Evolutionary conservation across 2,797 vertebrate genomes (phyloP), one percentile per base, ranked within the genome.

Genomic region (Pangasius mekongensis): DNA sequence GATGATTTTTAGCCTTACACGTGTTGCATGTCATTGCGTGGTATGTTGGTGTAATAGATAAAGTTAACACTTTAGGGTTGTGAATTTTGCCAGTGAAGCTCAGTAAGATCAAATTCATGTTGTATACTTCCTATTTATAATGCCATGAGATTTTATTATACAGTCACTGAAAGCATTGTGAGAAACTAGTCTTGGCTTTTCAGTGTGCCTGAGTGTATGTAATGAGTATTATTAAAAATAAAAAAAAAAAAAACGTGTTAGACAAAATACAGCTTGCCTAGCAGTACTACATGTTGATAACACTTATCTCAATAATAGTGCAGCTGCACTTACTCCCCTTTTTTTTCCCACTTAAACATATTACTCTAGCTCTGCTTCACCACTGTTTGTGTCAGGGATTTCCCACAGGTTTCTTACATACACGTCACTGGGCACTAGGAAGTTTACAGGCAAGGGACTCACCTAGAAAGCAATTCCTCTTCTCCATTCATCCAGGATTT

Each of bases 391-490:
- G 8, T 69, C 54, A 33, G 47, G 67, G 80, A 76, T 87, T 91
- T 87, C 60, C 71, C 85, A 43, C 60, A 58, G 24, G 66, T 84
- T 80, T 85, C 69, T 14, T 20, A n/a, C 78, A 36, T n/a, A 27
- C 30, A 16, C 64, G 4, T 87, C 89, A 87, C 39, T n/a, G 33
- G 83, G 39, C 58, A 36, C 78, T 58, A 84, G 39, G 71, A 66
- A 66, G 43, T 80, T 67, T 76, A 80, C 86, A 89, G 89, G 89
- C 87, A 84, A 87, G 52, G 33, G 86, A 89, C 84, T 90, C 80
- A 47, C 78, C 56, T 43, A n/a, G 47, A 36, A 76, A 67, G 27
- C 43, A 49, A 11, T 88, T 81, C 13, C 39, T 78, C 27, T 62
- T 39, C 67, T n/a, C 58, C 24, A n/a, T 78, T 87, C 62, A 13